Conservation (phyloP, 2,797 vertebrate species). For the Micropoecilia bifurca region DNA sequence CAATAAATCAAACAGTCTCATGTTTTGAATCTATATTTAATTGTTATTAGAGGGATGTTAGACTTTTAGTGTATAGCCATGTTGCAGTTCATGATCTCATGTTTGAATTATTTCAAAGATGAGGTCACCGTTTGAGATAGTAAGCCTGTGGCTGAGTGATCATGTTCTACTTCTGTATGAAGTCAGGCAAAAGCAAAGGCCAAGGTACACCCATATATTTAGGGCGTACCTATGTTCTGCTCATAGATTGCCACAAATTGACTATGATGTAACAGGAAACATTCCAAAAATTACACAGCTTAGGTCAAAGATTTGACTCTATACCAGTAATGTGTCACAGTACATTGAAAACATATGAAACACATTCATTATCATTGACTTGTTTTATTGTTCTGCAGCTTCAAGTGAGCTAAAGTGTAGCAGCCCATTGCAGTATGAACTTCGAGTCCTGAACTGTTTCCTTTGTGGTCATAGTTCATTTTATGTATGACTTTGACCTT, state of each 20-base stretch:
- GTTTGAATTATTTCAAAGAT: slow-evolving; percentile 4
- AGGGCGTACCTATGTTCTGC: background rate
- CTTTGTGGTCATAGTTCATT: background rate
- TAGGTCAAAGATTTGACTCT: background rate
- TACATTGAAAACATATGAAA: background rate
- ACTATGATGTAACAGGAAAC: background rate
- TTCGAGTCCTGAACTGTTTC: background rate
- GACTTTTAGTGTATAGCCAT: background rate
- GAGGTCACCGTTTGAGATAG: background rate
- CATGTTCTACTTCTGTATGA: background rate
- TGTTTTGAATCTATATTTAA: background rate
- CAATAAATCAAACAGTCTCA: slow-evolving; percentile 3
- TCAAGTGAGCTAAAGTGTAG: background rate
- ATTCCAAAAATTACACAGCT: background rate
- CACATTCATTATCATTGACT: background rate
- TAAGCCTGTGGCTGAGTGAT: background rate
- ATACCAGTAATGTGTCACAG: background rate
- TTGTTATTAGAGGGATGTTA: background rate
- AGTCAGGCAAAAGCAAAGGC: background rate
- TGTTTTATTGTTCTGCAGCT: background rate
- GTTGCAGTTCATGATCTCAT: background rate
- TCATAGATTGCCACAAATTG: background rate
- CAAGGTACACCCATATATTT: background rate
- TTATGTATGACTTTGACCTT: background rate
- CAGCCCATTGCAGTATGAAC: background rate